Base-by-base conservation (phyloP, 2,113 vertebrate genomes). In the Copsychus sechellarum region DNA sequence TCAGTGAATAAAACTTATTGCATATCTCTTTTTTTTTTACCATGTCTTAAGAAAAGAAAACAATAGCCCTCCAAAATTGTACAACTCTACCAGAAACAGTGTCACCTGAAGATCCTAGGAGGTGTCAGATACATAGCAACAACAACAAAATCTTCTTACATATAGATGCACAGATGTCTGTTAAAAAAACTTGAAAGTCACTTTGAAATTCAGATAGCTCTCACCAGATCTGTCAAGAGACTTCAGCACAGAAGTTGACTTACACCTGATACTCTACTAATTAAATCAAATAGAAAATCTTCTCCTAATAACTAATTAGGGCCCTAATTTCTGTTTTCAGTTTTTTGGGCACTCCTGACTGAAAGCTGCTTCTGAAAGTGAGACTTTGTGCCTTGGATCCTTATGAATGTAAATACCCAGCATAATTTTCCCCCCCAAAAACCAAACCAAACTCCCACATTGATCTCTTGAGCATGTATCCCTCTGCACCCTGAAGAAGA, bases 121-220 rank as follows among this genome's bases (percentile, higher is more conserved):
- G 47, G 38, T 89, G 40, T 43, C 78, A 67, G n/a, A 36, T 61
- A 53, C 16, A 50, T 25, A 66, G 36, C 1, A 53, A 33, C 22
- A 62, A 38, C 19, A 54, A 54, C 5, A 57, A 62, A 15, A 48
- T 76, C 29, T 84, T 38, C 48, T 95, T 78, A 79, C 9, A 12
- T 28, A 43, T 4, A 90, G 40, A 76, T 56, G 40, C 17, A 57
- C 5, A 40, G 31, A 78, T 53, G 94, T 85, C n/a, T 64, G 33
- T 71, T 89, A 88, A 88, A 95, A 64, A 70, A 81, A 86, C 57
- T 61, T 89, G 80, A 81, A 95, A 93, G 81, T 72, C 61, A 57
- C 88, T 81, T 92, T 81, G 89, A 93, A 96, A 87, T 92, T 91
- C 51, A 91, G 67, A 76, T 47, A 62, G n/a, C 58, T 81, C 65